These are phyloP conservation scores for Amphipoea oculea DNA, from an alignment of 2,888 invertebrate species.

Conservation along the genomic window DNA sequence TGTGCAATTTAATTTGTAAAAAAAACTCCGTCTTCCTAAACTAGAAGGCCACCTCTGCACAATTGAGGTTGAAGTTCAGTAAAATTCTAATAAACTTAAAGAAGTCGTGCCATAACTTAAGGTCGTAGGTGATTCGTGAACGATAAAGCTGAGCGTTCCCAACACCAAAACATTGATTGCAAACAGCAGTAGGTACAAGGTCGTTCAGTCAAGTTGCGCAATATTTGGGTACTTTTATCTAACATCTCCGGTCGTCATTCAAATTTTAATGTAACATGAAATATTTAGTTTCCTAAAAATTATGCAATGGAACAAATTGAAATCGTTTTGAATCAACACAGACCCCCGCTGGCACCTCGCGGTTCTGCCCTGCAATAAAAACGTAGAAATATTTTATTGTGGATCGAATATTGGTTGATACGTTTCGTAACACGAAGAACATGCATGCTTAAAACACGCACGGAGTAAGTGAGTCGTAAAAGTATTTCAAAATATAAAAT, in stretches of 20 bases:
- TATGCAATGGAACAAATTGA: conserved; percentile 87
- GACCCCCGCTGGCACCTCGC: conserved; percentile 80
- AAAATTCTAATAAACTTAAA: conserved; percentile 51
- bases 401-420: conserved; percentile 70
- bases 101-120: conserved; percentile 61
- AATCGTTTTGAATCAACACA: conserved; percentile 80
- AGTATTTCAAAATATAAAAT: conserved; percentile 57
- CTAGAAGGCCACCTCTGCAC: conserved; percentile 33
- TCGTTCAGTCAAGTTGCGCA: conserved; percentile 72
- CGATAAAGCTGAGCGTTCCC: conserved; percentile 66
- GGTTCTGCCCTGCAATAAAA: conserved; percentile 74
- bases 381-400: conserved; percentile 71
- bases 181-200: conserved; percentile 75
- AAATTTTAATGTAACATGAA: conserved; percentile 83
- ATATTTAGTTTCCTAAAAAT: conserved; percentile 83
- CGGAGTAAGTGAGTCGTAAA: conserved; percentile 58
- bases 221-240: conserved; percentile 82
- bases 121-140: conserved; percentile 65
- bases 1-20: conserved; percentile 3
- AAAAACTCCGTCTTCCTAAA: conserved; percentile 14
- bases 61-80: conserved; percentile 50
- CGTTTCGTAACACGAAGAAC: conserved; percentile 63
- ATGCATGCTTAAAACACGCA: conserved; percentile 42
- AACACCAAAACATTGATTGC: conserved; percentile 73
- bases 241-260: conserved; percentile 78